Base-by-base conservation (phyloP, 2,888 invertebrate species). In the Xanthostigma xanthostigma region DNA sequence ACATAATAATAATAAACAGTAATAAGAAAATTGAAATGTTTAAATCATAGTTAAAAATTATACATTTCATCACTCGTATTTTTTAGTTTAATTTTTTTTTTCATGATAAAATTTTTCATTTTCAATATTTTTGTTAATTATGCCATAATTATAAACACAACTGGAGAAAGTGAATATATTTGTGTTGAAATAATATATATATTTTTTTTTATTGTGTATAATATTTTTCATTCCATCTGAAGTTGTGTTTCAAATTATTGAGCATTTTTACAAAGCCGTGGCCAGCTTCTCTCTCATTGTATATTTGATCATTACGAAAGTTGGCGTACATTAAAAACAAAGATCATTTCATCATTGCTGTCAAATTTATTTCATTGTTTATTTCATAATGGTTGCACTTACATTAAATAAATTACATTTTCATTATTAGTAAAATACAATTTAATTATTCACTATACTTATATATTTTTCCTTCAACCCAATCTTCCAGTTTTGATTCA, bases 371-470 rank as follows among this genome's bases (percentile, higher is more conserved):
- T 66, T 66, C 64, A 65, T 66, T 49, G 46, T 66, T 64, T 56
- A 64, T 66, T 63, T 63, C 66, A 65, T 65, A 65, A 65, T 65
- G 65, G 65, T 65, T 66, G 66, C 67, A 67, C 67, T 45, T 65
- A 63, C 66, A 66, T 66, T 64, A 64, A 67, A 67, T 67, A 66
- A 67, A 67, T 64, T 65, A 67, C 66, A 67, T 67, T 67, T 67
- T 67, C 67, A 67, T 67, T 65, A 67, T 64, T 51, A 51, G 34
- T 67, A 67, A 67, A 66, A 64, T 65, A 66, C 66, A 66, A 66
- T 67, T 67, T 67, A 66, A 66, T 66, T 65, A 66, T 64, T 46
- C 39, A 42, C 43, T 46, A 40, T 42, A 35, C 39, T 44, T 46
- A 45, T 46, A 45, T 45, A 48, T 50, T 48, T n/a, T 50, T 27